Base-by-base conservation (phyloP, 2,888 invertebrate species). In the Agrilus cyanescens region DNA sequence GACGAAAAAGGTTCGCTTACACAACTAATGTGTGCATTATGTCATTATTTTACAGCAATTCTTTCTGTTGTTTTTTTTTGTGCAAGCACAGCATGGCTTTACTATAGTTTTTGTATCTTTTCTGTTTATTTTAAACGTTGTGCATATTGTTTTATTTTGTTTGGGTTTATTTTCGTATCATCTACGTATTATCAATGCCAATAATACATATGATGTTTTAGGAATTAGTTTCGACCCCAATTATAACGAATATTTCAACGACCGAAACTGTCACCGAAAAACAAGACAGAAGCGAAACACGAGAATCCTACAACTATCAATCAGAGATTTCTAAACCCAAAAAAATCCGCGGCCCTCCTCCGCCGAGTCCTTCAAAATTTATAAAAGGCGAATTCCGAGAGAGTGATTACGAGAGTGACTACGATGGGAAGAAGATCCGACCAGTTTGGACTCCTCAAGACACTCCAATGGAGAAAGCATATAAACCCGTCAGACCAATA, bases 321-420 rank as follows among this genome's bases (percentile, higher is more conserved):
- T 61, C 69, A 16, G 68, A 68, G 33, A 60, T 64, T 13, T 55
- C 56, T 10, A 60, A 56, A 44, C 60, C 61, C 29, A 62, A 61
- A 43, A 58, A 60, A 51, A 59, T 56, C 32, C 68, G 65, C 50
- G 60, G 66, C 3, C 71, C 73, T 32, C 70, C 71, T 20, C 72
- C 75, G 38, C 72, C 74, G 16, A 77, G 74, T 62, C 80, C 80
- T 42, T 77, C 77, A 16, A 80, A 74, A 64, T 82, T 81, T 60
- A 64, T 75, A 14, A 78, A 74, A 61, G 71, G 76, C 50, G 78
- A 79, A 64, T 76, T 76, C 60, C 69, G 71, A 40, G 78, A 77
- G 59, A 82, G 79, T 56, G 82, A 82, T 58, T 81, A 81, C 57
- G 80, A 81, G 64, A 82, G 81, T 56, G 82, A 83, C 57, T 75